These are phyloP conservation scores for Dreissena polymorpha DNA, from an alignment of 1,140 invertebrate genomes.

Conservation along the genomic window DNA sequence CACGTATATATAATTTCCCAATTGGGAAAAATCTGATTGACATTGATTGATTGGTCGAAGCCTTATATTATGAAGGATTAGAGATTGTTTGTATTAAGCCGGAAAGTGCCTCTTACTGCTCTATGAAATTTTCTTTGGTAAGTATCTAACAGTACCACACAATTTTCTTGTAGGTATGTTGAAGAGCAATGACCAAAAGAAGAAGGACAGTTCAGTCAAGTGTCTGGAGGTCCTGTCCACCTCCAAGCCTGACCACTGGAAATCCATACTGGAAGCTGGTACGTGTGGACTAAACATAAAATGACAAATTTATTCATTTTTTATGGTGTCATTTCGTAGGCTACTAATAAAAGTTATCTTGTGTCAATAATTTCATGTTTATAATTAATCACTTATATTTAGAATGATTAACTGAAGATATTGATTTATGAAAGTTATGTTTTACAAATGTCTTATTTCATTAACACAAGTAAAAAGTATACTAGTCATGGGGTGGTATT, in stretches of 20 bases:
- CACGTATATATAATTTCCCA: no score
- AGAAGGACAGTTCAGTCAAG: constrained; percentile 77
- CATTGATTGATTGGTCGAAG: no score
- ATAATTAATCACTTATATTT: no score
- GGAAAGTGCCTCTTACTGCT: neutral
- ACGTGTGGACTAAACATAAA: constrained; percentile 1
- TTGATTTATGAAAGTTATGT: no score
- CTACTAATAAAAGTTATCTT: neutral
- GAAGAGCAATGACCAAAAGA: constrained; percentile 59
- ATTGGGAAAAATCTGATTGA: no score
- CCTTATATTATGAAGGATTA: no score
- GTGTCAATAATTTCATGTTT: no score
- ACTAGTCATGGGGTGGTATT: no score
- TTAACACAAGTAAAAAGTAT: no score
- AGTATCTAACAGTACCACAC: neutral
- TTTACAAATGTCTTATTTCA: no score
- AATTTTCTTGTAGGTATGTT: constrained; percentile 67
- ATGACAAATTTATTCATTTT: neutral
- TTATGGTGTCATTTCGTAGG: neutral
- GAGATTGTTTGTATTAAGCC: neutral
- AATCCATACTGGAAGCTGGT: constrained; percentile 77
- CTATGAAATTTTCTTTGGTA: no score
- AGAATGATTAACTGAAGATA: no score
- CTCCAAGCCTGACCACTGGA: constrained; percentile 74
- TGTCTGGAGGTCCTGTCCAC: constrained; percentile 78